Base-by-base conservation (phyloP, 2,797 vertebrate species). In the Philypnodon macrostomus region DNA sequence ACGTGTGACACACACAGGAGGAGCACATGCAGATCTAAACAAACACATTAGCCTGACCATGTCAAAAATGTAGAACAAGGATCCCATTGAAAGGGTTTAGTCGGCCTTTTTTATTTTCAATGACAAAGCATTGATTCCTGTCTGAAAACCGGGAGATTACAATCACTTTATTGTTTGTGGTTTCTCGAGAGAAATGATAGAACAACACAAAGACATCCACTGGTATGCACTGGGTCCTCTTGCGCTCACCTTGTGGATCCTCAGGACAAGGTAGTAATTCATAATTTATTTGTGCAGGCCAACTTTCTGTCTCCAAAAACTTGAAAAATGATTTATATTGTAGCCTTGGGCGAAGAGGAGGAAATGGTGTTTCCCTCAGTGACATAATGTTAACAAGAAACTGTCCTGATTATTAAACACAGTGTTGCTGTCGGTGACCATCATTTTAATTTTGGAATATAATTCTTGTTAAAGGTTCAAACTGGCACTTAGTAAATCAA, bases 231-330 rank as follows among this genome's bases (percentile, higher is more conserved):
- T 29, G 26, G 29, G 8, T 35, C 70, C 58, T 67, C 48, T 71
- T 70, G 49, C 30, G 63, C 50, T 78, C 63, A 71, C 77, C 56
- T 73, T 71, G 65, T 49, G 48, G 70, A 46, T 26, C 12, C 60
- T 58, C 59, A 40, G 67, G 53, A 68, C 61, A 68, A 63, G 56
- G 53, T 49, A 51, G 60, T 65, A 38, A 70, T 75, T 68, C 19
- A 78, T 80, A 67, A 79, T 85, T 77, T 60, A 77, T 53, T 63
- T 5, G 33, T n/a, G 34, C 48, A 47, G 65, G 56, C 31, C 58
- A 79, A 74, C 54, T 70, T 71, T 69, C 45, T 56, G 73, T 74
- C 42, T 27, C 38, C 33, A 52, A 30, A 14, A 18, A 62, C 41
- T 29, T 60, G 37, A 60, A 73, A 53, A 60, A 7, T 12, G 58